Percentiles rank a stretch among this genome's conserved stretches.
Evolutionary conservation across 2,113 vertebrate species (phyloP).

Genomic region (Riparia riparia): DNA sequence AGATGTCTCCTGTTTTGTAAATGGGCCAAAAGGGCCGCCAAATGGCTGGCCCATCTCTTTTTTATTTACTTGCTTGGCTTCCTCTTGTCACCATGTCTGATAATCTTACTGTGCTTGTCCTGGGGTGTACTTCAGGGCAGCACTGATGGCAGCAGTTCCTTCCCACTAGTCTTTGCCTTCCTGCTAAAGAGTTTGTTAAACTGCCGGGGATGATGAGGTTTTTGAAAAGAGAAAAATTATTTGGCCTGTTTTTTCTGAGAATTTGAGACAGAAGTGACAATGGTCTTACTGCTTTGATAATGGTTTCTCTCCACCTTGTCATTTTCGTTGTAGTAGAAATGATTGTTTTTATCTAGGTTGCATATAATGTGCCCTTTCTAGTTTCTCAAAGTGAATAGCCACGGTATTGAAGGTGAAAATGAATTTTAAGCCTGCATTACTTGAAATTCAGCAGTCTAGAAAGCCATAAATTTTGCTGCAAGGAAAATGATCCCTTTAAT

Average conservation of each 20-base stretch:
- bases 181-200: background rate
- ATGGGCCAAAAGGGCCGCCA: background rate
- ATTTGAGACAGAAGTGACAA: background rate
- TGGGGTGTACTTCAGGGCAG: background rate
- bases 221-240: background rate
- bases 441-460: background rate
- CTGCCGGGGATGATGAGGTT: background rate
- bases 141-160: background rate
- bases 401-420: background rate
- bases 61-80: background rate
- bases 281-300: background rate
- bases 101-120: background rate
- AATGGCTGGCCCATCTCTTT: background rate
- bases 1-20: background rate
- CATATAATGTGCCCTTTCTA: background rate
- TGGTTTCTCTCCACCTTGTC: background rate
- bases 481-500: background rate
- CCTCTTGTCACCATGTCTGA: accelerated
- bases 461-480: background rate
- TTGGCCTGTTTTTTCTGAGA: background rate
- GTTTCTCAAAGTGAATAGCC: background rate
- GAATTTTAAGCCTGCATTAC: background rate
- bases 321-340: background rate
- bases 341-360: background rate
- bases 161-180: background rate